phyloP scores from a whole-genome alignment of 2,797 vertebrate genomes.

The Thamnophis elegans region DNA sequence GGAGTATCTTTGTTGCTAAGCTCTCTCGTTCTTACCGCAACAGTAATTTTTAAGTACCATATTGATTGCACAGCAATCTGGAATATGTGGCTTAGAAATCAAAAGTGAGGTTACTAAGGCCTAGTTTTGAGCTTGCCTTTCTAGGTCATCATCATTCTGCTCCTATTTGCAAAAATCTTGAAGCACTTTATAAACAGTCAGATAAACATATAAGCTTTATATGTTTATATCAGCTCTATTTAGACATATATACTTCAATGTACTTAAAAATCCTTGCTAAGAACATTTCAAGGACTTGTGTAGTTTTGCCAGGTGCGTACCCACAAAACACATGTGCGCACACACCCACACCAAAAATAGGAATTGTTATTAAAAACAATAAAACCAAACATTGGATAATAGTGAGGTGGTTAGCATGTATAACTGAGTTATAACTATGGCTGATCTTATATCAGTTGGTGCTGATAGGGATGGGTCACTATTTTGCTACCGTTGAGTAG shows the following conservation, averaged over 20 bases:
- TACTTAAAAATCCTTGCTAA: background rate
- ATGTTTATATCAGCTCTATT: no score
- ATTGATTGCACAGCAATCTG: background rate
- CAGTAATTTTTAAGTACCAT: background rate
- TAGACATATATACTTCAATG: background rate
- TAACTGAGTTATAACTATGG: background rate
- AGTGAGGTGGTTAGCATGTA: background rate
- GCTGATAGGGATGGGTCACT: background rate
- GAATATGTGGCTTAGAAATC: background rate
- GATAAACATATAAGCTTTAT: no score
- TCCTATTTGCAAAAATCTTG: background rate
- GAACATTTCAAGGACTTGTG: background rate
- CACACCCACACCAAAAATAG: background rate
- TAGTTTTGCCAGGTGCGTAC: background rate
- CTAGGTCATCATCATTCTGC: background rate
- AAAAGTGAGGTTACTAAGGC: background rate
- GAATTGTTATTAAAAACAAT: background rate
- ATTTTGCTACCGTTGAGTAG: background rate
- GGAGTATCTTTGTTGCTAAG: background rate
- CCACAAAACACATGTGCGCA: no score
- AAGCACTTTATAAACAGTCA: background rate
- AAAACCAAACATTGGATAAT: background rate
- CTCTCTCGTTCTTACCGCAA: background rate
- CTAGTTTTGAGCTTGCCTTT: background rate
- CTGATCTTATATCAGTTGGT: background rate